A percentile compares a stretch with the other conserved stretches of the same genome.
These are phyloP conservation scores for Olivierus martensii DNA, from an alignment of 1,140 invertebrate species.

Conservation along the genomic window DNA sequence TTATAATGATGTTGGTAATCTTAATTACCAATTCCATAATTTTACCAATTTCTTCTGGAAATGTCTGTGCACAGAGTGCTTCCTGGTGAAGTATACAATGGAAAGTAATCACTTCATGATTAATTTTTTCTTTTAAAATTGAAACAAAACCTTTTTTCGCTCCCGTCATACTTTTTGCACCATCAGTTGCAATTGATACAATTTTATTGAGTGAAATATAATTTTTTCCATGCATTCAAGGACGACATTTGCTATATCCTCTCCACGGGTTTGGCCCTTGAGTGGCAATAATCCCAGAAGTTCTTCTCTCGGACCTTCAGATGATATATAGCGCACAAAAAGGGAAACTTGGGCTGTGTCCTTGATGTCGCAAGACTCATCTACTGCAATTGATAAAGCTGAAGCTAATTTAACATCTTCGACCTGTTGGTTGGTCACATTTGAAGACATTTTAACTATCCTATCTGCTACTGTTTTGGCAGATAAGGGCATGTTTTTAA, in stretches of 20 bases:
- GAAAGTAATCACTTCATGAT: no score
- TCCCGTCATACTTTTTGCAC: no score
- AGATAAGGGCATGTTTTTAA: background rate
- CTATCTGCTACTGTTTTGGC: background rate
- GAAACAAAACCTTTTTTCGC: no score
- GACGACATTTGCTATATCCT: conserved; percentile 2
- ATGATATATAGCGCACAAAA: conserved; percentile 4
- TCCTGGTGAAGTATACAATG: no score
- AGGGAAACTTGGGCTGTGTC: conserved; percentile 5
- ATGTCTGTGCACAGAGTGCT: no score
- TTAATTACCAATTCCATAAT: no score
- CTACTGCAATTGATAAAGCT: conserved; percentile 6
- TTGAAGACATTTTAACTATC: conserved; percentile 1
- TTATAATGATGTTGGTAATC: no score
- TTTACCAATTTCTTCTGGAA: no score
- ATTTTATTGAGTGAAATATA: no score
- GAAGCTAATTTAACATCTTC: conserved; percentile 3
- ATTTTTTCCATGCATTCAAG: conserved; percentile 1
- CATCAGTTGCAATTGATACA: no score
- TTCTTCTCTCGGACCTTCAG: conserved; percentile 6
- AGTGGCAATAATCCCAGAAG: conserved; percentile 5
- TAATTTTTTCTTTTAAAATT: no score
- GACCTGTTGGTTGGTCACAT: conserved; percentile 1
- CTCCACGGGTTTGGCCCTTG: background rate
- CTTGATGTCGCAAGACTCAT: conserved; percentile 6